Conservation (phyloP, 2,797 vertebrate genomes). For the Mycteria americana region DNA sequence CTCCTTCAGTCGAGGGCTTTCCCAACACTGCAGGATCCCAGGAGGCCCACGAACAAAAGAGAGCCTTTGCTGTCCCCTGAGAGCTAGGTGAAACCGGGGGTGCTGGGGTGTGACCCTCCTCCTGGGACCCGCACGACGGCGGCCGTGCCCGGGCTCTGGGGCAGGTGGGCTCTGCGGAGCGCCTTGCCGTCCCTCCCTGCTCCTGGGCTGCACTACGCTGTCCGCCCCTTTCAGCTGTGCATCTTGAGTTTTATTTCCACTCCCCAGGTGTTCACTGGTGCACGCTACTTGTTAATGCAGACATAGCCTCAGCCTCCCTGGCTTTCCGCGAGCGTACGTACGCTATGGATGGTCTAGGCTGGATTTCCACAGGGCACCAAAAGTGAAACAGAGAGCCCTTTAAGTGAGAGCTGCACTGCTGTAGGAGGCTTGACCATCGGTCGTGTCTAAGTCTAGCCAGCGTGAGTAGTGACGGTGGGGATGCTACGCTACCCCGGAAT, state of each 20-base stretch:
- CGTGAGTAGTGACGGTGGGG: rapidly evolving
- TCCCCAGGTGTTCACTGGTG: background rate
- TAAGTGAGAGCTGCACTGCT: too few species aligned
- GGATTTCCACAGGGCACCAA: background rate
- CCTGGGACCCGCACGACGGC: background rate
- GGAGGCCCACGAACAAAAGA: background rate
- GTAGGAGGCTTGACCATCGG: background rate
- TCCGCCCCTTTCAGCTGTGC: background rate
- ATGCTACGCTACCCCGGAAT: background rate
- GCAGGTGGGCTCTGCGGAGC: background rate
- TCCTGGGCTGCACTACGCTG: background rate
- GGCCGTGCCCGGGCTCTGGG: background rate
- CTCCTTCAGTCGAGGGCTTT: background rate
- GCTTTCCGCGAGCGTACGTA: background rate
- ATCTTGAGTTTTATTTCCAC: background rate
- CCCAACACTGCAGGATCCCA: background rate
- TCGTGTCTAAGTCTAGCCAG: too few species aligned
- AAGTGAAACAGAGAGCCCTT: background rate
- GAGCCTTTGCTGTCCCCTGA: too few species aligned
- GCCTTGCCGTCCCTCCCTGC: background rate
- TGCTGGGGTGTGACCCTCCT: background rate
- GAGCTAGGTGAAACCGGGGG: background rate
- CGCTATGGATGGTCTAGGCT: background rate
- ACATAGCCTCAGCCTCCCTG: background rate
- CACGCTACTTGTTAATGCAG: background rate